Conservation (phyloP, 2,113 vertebrate species). For the Centrocercus urophasianus region DNA sequence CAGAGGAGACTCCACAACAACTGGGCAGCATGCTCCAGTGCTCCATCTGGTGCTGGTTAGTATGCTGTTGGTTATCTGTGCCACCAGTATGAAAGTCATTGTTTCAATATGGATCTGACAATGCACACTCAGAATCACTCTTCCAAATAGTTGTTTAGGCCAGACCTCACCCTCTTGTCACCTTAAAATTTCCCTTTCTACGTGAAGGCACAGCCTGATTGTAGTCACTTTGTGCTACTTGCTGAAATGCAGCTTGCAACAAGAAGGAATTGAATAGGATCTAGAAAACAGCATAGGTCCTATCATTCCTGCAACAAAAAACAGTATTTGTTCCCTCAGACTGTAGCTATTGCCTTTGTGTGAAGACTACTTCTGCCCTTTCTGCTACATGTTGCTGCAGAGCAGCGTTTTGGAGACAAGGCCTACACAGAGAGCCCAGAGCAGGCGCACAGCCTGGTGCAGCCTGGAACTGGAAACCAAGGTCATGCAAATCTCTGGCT, state of each 20-base stretch:
- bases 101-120: not conserved
- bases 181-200: not conserved
- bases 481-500: not conserved
- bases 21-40: no score
- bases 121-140: not conserved
- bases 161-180: not conserved
- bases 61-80: not conserved
- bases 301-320: not conserved
- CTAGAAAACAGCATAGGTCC: not conserved
- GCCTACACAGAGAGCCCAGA: rapidly evolving
- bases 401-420: not conserved
- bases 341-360: not conserved
- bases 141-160: not conserved
- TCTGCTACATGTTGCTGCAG: not conserved
- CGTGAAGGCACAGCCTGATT: not conserved
- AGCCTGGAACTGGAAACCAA: not conserved
- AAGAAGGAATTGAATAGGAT: not conserved
- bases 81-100: not conserved
- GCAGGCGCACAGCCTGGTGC: not conserved
- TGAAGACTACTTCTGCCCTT: not conserved
- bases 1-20: no score
- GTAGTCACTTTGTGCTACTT: slow-evolving; percentile 6
- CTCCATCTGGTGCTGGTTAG: not conserved
- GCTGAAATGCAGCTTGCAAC: not conserved
- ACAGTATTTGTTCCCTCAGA: not conserved